phyloP scores from a whole-genome alignment of 2,113 vertebrate species.

The Varanus salvator region DNA sequence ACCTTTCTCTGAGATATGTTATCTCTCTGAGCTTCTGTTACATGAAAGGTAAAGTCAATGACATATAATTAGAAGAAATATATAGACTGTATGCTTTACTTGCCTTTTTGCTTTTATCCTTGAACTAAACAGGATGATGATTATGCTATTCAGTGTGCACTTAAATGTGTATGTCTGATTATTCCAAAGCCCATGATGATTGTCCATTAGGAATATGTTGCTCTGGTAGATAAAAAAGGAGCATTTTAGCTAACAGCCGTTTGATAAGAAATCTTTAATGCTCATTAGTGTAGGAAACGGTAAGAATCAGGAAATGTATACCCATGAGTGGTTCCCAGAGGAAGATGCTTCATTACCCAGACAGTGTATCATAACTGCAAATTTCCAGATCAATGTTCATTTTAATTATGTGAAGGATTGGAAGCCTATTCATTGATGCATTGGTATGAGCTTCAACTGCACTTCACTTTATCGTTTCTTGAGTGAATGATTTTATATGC shows the following conservation, averaged over 20 bases:
- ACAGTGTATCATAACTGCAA: not conserved
- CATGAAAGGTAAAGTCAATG: not conserved
- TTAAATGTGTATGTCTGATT: not conserved
- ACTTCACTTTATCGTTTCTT: not conserved
- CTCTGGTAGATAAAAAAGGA: not conserved
- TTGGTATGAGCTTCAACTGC: not conserved
- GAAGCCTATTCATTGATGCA: not conserved
- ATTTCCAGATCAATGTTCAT: not conserved
- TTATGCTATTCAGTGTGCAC: not conserved
- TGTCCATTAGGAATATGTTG: not conserved
- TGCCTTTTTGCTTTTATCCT: too few relatives aligned
- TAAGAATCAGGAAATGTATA: conserved; percentile 25
- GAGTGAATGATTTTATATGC: not conserved
- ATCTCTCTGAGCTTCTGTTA: not conserved
- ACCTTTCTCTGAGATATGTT: too few relatives aligned
- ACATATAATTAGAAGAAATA: not conserved
- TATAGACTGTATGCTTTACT: not conserved
- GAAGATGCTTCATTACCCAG: conserved; percentile 16
- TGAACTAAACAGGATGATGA: not conserved
- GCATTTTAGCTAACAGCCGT: not conserved
- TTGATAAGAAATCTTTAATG: conserved; percentile 7
- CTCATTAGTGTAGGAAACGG: not conserved
- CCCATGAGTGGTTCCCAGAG: not conserved
- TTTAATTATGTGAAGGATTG: conserved; percentile 30
- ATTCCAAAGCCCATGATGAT: not conserved